These are phyloP conservation scores for Pseudopodoces humilis DNA, from an alignment of 2,113 vertebrate genomes.

Conservation along the genomic window DNA sequence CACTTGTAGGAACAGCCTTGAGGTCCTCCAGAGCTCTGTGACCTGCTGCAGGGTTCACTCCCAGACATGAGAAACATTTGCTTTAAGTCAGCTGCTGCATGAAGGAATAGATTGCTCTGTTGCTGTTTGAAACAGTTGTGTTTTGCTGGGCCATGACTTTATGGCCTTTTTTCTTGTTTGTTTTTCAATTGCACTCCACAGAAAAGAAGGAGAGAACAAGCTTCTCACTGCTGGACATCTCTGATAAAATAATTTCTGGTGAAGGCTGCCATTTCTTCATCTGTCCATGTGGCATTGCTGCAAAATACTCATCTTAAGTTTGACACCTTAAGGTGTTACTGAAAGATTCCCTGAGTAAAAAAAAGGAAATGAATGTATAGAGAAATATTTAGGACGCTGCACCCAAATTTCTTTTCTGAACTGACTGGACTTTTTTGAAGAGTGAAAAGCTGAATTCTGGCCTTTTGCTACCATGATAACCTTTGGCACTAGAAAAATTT, in stretches of 20 bases:
- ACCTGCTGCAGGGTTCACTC: neutral
- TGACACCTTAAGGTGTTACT: neutral
- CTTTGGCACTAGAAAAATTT: neutral
- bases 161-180: conserved; percentile 7
- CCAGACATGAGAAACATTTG: conserved; percentile 9
- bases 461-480: neutral
- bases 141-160: neutral
- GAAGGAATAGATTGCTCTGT: neutral
- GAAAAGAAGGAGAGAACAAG: neutral
- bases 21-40: neutral
- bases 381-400: neutral
- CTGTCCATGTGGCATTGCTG: neutral
- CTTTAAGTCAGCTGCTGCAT: neutral
- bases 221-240: neutral
- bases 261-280: neutral
- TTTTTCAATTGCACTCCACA: neutral
- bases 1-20: neutral
- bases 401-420: neutral
- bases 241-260: neutral
- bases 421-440: neutral
- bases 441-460: neutral
- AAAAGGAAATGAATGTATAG: neutral
- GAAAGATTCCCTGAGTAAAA: neutral
- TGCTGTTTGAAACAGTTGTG: neutral
- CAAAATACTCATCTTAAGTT: neutral